Evolutionary conservation across 2,888 invertebrate genomes (phyloP).

Genomic region (Melanostoma mellinum): DNA sequence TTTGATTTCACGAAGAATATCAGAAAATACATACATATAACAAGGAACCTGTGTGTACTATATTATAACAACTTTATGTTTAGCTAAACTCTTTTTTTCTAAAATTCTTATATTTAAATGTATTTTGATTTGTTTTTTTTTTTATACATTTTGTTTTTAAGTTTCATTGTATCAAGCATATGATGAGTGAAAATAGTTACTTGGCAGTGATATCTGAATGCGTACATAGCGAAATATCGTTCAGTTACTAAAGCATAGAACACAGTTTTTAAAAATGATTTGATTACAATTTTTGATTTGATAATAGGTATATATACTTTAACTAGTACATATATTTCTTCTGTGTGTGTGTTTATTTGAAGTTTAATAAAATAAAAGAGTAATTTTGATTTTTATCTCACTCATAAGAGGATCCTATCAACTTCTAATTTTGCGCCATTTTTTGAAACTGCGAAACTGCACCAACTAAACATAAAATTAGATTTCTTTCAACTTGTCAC

Average conservation of each 20-base stretch:
- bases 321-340: too few relatives aligned
- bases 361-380: too few relatives aligned
- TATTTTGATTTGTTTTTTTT: constrained; percentile 20
- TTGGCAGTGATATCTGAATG: constrained; percentile 67
- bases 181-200: constrained; percentile 49
- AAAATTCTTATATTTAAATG: not conserved
- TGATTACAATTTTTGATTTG: too few relatives aligned
- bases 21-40: not conserved
- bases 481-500: not conserved
- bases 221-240: constrained; percentile 49
- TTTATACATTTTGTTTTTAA: constrained; percentile 2
- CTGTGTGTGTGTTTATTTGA: too few relatives aligned
- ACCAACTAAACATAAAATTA: too few relatives aligned
- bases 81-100: not conserved
- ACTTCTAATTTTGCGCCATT: too few relatives aligned
- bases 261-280: too few relatives aligned
- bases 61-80: not conserved
- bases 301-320: too few relatives aligned
- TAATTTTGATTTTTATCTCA: too few relatives aligned
- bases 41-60: constrained; percentile 13
- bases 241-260: too few relatives aligned
- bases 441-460: too few relatives aligned
- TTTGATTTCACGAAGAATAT: not conserved
- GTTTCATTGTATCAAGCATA: constrained; percentile 22
- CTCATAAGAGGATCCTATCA: too few relatives aligned